Base-by-base conservation (phyloP, 2,113 vertebrate species). In the Onychostruthus taczanowskii region DNA sequence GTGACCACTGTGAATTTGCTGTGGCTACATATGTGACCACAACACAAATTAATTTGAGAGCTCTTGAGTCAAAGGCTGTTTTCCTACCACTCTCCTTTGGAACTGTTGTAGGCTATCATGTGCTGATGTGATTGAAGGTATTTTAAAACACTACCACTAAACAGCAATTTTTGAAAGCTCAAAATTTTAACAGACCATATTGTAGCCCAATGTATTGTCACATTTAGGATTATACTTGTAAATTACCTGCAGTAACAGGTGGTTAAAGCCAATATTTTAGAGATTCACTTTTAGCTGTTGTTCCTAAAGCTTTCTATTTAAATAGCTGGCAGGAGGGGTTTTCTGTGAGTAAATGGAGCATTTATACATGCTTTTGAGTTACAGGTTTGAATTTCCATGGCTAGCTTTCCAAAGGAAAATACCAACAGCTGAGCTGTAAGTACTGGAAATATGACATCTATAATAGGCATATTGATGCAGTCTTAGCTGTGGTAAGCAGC, bases 391-490 rank as follows among this genome's bases (percentile, higher is more conserved):
- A 90, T 95, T 80, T 89, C 80, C 88, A 61, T 58, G 82, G 43
- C 90, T 85, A 80, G 90, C 13, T 41, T 41, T 75, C 59, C 64
- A 84, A 93, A 95, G 90, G 76, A 89, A 97, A 97, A 92, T 78
- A 50, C 89, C 85, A 96, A 76, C 87, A 89, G 92, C 80, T 55
- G 56, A 97, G 76, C 63, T 88, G 77, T 89, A 96, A 83, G 92
- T 81, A 68, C 94, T 94, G 67, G 92, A 95, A 96, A 97, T 87
- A 92, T 66, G 80, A 89, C 83, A 77, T 81, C 93, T 91, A 91
- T 94, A 96, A 88, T 68, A 87, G 89, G 63, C 58, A 91, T 75
- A 89, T 90, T 87, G 92, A 92, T 81, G 56, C 69, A 95, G 78
- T 52, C 79, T 52, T 50, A 74, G 80, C 67, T 86, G 78, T 81